Percentiles rank a stretch among this genome's conserved stretches.
Evolutionary conservation across 2,113 vertebrate species (phyloP).

Genomic region (Suricata suricatta): DNA sequence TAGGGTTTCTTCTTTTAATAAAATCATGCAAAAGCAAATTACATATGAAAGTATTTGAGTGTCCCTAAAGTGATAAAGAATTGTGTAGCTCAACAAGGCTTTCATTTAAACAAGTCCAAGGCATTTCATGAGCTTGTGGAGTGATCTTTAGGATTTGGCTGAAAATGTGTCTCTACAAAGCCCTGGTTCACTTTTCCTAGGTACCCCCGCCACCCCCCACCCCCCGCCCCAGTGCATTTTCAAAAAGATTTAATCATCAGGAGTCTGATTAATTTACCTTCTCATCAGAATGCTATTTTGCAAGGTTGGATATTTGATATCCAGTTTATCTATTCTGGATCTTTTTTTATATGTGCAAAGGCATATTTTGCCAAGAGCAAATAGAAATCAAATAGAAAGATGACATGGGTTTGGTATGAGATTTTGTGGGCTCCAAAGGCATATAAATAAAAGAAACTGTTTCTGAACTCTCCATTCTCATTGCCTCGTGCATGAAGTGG

Average conservation of each 20-base stretch:
- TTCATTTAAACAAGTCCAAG: not conserved
- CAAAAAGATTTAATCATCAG: conserved; percentile 15
- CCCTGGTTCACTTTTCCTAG: not conserved
- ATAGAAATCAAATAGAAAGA: not conserved
- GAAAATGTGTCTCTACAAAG: not conserved
- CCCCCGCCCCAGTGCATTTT: not conserved
- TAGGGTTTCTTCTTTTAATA: conserved; percentile 40
- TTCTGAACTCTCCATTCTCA: not conserved
- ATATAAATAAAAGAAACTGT: not conserved
- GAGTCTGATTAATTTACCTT: conserved; percentile 5
- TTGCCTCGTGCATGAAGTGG: not conserved
- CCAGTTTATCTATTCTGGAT: not conserved
- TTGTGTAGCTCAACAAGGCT: not conserved
- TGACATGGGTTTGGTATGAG: not conserved
- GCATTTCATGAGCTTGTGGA: not conserved
- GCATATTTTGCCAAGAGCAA: conserved; percentile 25
- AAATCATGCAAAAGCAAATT: conserved; percentile 24
- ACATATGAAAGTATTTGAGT: not conserved
- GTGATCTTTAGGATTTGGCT: not conserved
- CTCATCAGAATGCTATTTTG: conserved; percentile 31
- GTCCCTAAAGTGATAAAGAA: not conserved
- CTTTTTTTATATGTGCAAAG: conserved; percentile 10
- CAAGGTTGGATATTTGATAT: not conserved
- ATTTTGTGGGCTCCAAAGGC: not conserved
- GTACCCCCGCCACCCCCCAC: no score